A percentile compares a stretch with the other conserved stretches of the same genome.
Evolutionary conservation across 1,140 invertebrate genomes (phyloP).

Genomic region (Colletes latitarsis): DNA sequence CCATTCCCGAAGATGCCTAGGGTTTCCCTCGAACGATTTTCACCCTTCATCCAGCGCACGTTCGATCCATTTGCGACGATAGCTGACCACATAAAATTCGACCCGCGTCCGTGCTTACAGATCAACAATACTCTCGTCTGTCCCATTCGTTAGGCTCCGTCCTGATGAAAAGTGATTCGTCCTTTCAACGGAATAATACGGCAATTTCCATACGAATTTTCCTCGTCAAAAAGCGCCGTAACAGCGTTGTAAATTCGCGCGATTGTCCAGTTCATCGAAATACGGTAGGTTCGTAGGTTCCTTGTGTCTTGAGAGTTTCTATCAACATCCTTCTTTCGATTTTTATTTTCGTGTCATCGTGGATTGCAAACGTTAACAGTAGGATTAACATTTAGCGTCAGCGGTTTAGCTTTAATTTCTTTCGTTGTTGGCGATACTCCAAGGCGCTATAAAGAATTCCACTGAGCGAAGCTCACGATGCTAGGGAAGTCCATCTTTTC

Average conservation of each 20-base stretch:
- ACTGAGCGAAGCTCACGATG: no score
- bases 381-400: no score
- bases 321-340: no score
- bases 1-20: background rate
- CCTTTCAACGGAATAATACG: background rate
- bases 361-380: background rate
- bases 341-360: background rate
- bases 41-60: background rate
- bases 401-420: no score
- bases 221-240: background rate
- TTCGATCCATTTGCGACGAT: background rate
- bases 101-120: no score
- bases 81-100: background rate
- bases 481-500: no score
- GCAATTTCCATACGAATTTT: constrained; percentile 29
- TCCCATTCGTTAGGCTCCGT: background rate
- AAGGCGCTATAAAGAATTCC: no score
- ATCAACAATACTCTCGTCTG: background rate
- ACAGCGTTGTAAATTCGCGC: background rate
- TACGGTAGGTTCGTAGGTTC: no score
- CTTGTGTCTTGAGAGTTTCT: background rate
- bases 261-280: background rate
- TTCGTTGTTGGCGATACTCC: no score
- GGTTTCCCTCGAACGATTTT: background rate
- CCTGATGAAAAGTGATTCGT: background rate